Evolutionary conservation across 1,140 invertebrate species (phyloP).

Genomic region (Drosophila rufa): DNA sequence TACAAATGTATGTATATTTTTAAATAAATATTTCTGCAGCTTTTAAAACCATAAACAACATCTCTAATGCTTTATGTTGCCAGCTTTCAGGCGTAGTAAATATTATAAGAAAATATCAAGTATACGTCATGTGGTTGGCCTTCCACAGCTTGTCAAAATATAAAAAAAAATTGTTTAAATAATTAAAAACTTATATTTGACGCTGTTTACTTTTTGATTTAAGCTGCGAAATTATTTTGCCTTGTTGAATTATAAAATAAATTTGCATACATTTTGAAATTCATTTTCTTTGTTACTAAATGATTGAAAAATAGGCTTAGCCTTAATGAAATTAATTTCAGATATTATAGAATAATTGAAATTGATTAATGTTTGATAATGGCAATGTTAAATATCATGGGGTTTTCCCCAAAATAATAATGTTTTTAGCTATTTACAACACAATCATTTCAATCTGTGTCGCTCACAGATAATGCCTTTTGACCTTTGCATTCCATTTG

Average conservation of each 20-base stretch:
- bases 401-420: background rate
- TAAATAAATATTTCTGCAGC: constrained; percentile 3
- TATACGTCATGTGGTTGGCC: constrained; percentile 21
- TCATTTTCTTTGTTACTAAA: background rate
- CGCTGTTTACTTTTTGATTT: background rate
- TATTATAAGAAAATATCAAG: background rate
- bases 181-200: constrained; percentile 2
- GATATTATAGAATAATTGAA: background rate
- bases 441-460: background rate
- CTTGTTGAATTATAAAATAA: background rate
- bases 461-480: constrained; percentile 10
- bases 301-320: constrained; percentile 11
- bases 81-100: constrained; percentile 26
- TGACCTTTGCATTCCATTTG: constrained; percentile 57
- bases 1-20: background rate
- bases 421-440: background rate
- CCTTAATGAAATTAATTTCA: background rate
- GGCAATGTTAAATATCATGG: background rate
- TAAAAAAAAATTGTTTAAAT: constrained; percentile 2
- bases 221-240: background rate
- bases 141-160: background rate
- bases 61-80: background rate
- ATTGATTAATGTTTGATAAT: background rate
- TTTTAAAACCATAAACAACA: background rate
- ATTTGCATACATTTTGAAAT: background rate